phyloP scores from a whole-genome alignment of 2,888 invertebrate species.

The Blastobasis adustella region DNA sequence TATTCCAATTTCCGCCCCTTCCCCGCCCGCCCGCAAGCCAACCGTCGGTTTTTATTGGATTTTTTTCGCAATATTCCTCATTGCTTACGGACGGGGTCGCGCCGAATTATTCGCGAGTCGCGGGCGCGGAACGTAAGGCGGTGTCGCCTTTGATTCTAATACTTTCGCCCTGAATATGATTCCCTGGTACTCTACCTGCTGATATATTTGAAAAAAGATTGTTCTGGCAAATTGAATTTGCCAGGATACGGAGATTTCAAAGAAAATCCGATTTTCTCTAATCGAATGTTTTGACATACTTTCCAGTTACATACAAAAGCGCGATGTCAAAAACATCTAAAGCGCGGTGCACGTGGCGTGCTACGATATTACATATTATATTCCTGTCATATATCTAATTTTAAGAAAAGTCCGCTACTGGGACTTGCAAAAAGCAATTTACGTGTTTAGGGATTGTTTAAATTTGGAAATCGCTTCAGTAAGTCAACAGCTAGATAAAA shows the following conservation, averaged over 20 bases:
- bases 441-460: neutral
- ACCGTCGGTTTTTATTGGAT: slow-evolving; percentile 43
- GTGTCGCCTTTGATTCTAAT: slow-evolving; percentile 26
- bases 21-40: slow-evolving; percentile 11
- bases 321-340: too few relatives aligned
- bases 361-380: too few relatives aligned
- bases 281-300: too few relatives aligned
- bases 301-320: too few relatives aligned
- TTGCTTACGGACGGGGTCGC: slow-evolving; percentile 40
- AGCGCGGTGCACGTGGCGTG: too few relatives aligned
- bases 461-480: neutral
- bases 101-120: slow-evolving; percentile 27
- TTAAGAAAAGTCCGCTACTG: too few relatives aligned
- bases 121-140: slow-evolving; percentile 17
- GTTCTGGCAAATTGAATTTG: too few relatives aligned
- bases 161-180: slow-evolving; percentile 1
- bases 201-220: too few relatives aligned
- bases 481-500: neutral
- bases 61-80: slow-evolving; percentile 48
- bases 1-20: slow-evolving; percentile 47
- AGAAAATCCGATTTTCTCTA: too few relatives aligned
- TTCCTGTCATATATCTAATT: too few relatives aligned
- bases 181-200: neutral
- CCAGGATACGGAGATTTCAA: too few relatives aligned
- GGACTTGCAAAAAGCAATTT: too few relatives aligned